Evolutionary conservation across 2,113 vertebrate species (phyloP).

Genomic region (Entomyzon cyanotis): DNA sequence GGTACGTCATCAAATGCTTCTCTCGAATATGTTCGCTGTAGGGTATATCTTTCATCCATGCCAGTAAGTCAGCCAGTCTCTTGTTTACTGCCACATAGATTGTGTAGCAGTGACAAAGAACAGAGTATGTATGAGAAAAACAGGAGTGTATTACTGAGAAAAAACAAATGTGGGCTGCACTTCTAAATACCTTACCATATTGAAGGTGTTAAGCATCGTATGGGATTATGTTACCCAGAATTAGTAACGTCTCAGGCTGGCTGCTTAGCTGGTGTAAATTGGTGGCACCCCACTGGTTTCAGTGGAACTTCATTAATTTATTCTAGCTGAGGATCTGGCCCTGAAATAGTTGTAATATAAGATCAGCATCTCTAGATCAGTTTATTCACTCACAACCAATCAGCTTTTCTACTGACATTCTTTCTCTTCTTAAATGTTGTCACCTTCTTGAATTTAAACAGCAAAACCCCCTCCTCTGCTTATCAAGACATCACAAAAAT

Average conservation of each 20-base stretch:
- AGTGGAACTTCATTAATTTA: conserved; percentile 13
- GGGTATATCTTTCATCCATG: not conserved
- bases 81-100: not conserved
- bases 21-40: not conserved
- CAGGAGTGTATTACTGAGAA: not conserved
- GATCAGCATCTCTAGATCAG: not conserved
- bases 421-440: not conserved
- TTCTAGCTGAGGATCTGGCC: not conserved
- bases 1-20: not conserved
- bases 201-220: not conserved
- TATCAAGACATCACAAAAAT: conserved; percentile 45
- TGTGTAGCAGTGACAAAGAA: not conserved
- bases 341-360: conserved; percentile 24
- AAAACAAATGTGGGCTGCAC: not conserved
- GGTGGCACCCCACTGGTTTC: not conserved
- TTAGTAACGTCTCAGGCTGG: not conserved
- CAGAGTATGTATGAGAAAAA: not conserved
- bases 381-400: not conserved
- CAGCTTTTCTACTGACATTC: not conserved
- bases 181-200: not conserved
- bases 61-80: not conserved
- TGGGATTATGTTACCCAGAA: not conserved
- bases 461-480: not conserved
- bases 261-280: conserved; percentile 32
- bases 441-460: conserved; percentile 45